phyloP scores from a whole-genome alignment of 2,888 invertebrate species.

The Diloba caeruleocephala region DNA sequence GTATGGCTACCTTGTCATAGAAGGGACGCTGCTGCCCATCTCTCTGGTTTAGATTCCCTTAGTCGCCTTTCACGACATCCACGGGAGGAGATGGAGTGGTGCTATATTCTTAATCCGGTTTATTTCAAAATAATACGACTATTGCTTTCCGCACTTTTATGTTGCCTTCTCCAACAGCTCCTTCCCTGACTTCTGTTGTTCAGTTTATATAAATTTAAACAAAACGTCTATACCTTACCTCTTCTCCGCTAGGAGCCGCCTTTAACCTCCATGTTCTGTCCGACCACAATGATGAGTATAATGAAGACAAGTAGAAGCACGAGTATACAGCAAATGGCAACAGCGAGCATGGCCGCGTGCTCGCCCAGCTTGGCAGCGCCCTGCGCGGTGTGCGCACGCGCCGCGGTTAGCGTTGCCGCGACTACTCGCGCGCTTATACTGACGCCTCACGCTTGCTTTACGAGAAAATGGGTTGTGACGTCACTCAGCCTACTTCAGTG shows the following conservation, averaged over 20 bases:
- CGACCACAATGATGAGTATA: constrained; percentile 94
- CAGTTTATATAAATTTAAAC: too few species aligned
- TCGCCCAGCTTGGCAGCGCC: constrained; percentile 86
- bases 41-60: too few species aligned
- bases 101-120: too few species aligned
- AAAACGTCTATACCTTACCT: constrained; percentile 69
- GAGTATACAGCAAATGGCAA: constrained; percentile 95
- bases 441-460: constrained; percentile 32
- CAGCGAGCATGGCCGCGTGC: constrained; percentile 93
- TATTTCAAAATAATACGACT: too few species aligned
- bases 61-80: too few species aligned
- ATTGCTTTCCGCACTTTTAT: too few species aligned
- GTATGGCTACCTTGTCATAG: too few species aligned
- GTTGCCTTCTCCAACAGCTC: too few species aligned
- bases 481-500: constrained; percentile 23
- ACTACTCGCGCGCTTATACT: constrained; percentile 73
- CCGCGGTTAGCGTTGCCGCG: constrained; percentile 73
- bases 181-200: too few species aligned
- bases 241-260: constrained; percentile 86
- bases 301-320: constrained; percentile 95
- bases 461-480: constrained; percentile 21
- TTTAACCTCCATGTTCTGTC: constrained; percentile 92
- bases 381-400: constrained; percentile 74
- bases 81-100: too few species aligned
- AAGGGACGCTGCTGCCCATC: too few species aligned